These are phyloP conservation scores for Erebia epiphron DNA, from an alignment of 2,888 invertebrate species.

Conservation along the genomic window DNA sequence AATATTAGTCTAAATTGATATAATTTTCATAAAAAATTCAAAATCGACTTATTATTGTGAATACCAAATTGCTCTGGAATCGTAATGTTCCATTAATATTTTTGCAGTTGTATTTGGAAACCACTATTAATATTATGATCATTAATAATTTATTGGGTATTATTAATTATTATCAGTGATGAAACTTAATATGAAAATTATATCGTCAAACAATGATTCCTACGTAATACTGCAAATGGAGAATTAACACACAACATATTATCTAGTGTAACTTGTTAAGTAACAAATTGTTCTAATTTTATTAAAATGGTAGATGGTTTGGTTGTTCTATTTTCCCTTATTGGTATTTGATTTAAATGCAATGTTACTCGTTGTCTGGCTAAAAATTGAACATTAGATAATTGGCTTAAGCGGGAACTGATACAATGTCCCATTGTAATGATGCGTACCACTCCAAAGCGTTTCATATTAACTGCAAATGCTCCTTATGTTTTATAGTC, in stretches of 20 bases:
- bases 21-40: conserved; percentile 44
- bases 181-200: conserved; percentile 37
- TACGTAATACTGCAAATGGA: conserved; percentile 49
- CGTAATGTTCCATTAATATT: neutral
- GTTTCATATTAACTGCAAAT: conserved; percentile 24
- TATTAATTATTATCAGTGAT: neutral
- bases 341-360: conserved; percentile 26
- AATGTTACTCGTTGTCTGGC: conserved; percentile 6
- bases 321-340: conserved; percentile 13
- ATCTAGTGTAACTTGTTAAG: conserved; percentile 23
- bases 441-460: conserved; percentile 23
- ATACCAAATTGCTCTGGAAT: neutral
- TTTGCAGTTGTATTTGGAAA: neutral
- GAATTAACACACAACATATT: conserved; percentile 48
- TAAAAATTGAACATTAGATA: conserved; percentile 18
- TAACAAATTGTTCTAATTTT: conserved; percentile 31
- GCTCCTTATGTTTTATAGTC: conserved; percentile 5
- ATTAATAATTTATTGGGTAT: too few species aligned
- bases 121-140: neutral
- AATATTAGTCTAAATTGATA: conserved; percentile 43
- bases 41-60: neutral
- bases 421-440: conserved; percentile 27
- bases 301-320: conserved; percentile 28
- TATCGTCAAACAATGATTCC: conserved; percentile 25
- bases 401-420: conserved; percentile 28